Conservation (phyloP, 2,113 vertebrate species). For the Aspidoscelis tigris region DNA sequence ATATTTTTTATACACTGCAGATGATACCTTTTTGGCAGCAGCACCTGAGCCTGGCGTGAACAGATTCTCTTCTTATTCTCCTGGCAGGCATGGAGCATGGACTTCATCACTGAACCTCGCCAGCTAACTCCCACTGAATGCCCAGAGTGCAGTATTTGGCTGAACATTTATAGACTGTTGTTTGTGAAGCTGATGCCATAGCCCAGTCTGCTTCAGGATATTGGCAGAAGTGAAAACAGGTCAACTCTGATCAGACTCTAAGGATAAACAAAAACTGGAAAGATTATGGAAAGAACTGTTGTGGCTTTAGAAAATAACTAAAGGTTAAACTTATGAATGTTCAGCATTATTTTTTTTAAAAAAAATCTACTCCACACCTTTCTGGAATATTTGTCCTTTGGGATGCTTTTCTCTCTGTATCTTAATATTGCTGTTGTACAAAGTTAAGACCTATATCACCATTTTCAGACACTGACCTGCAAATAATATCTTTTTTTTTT, state of each 20-base stretch:
- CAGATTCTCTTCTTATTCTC: neutral
- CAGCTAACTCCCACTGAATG: neutral
- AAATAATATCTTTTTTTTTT: neutral
- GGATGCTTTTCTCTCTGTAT: neutral
- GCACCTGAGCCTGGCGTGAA: neutral
- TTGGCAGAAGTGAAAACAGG: neutral
- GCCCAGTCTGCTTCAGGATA: neutral
- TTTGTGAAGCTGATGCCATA: neutral
- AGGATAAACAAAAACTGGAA: neutral
- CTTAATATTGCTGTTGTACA: neutral
- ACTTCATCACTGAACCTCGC: neutral
- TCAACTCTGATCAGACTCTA: neutral
- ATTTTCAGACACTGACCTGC: neutral
- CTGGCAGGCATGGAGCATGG: neutral
- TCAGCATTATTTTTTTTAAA: neutral
- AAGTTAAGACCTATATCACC: neutral
- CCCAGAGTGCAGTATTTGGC: neutral
- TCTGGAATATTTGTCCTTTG: neutral
- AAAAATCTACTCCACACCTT: neutral
- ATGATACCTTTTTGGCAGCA: neutral
- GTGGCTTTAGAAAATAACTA: neutral
- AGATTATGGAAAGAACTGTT: neutral
- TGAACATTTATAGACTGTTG: neutral
- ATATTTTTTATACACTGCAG: neutral
- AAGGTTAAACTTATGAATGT: neutral